Percentiles rank a stretch among this genome's conserved stretches.
Conservation (phyloP, 2,113 vertebrate species). For the Boleophthalmus pectinirostris region DNA sequence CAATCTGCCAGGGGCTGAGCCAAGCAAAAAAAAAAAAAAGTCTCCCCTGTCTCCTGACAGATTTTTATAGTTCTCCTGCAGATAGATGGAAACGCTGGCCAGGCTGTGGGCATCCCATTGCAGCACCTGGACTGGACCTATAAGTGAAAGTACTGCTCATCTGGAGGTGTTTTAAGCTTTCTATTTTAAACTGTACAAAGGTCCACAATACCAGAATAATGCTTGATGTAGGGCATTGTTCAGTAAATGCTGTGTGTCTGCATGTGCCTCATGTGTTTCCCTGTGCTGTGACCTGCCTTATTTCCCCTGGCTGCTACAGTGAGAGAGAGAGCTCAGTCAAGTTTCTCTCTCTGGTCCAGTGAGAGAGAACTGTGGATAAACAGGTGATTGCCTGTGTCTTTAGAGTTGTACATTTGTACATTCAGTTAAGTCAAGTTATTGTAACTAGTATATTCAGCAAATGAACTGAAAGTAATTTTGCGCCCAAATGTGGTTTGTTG, state of each 20-base stretch:
- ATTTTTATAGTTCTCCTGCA: slow-evolving; percentile 81
- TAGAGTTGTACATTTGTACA: slow-evolving; percentile 42
- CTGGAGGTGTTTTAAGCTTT: neutral
- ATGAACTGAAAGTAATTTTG: slow-evolving; percentile 10
- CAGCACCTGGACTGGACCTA: slow-evolving; percentile 53
- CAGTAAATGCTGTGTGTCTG: neutral
- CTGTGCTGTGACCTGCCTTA: neutral
- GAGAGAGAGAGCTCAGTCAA: slow-evolving; percentile 5
- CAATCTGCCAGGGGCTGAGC: slow-evolving; percentile 78
- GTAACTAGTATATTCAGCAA: slow-evolving; percentile 52
- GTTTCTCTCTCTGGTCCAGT: slow-evolving; percentile 21
- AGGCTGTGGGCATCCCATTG: slow-evolving; percentile 58
- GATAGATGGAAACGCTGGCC: slow-evolving; percentile 79
- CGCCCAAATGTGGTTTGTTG: no score
- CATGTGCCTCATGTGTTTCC: neutral
- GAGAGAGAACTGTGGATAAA: slow-evolving; percentile 38
- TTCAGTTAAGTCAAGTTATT: slow-evolving; percentile 52
- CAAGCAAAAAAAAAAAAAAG: slow-evolving; percentile 65
- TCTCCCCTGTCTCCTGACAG: slow-evolving; percentile 74
- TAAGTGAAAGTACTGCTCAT: slow-evolving; percentile 11
- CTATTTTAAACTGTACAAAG: neutral
- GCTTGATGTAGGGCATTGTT: neutral
- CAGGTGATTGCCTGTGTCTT: slow-evolving; percentile 50
- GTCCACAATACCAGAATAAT: neutral
- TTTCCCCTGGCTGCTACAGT: neutral